These are phyloP conservation scores for Enteromius treurensis DNA, from an alignment of 2,797 vertebrate species.

Conservation along the genomic window DNA sequence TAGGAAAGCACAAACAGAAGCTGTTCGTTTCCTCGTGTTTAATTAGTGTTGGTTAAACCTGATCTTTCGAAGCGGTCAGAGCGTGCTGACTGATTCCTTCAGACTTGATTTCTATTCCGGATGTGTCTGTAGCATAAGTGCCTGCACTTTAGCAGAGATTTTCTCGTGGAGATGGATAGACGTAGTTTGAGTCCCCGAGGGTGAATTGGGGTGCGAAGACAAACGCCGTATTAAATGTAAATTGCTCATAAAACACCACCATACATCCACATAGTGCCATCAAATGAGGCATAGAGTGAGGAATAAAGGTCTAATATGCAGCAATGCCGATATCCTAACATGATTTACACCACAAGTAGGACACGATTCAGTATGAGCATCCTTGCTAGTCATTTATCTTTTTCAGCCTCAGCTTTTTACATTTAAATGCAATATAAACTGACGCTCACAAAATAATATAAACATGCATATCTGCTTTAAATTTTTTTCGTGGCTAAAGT, in stretches of 20 bases:
- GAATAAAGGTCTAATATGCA: not conserved
- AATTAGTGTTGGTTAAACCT: conserved; percentile 25
- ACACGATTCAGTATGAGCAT: not conserved
- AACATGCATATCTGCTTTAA: not conserved
- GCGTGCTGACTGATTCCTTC: not conserved
- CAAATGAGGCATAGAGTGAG: not conserved
- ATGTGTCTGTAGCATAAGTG: not conserved
- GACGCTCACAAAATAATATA: not conserved
- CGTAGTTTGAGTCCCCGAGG: not conserved
- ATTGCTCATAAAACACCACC: conserved; percentile 19
- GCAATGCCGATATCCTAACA: not conserved
- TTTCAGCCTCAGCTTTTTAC: not conserved
- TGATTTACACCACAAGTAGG: conserved; percentile 5
- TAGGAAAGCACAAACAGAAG: conserved; percentile 11
- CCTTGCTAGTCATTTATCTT: not conserved
- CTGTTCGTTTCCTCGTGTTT: conserved; percentile 38
- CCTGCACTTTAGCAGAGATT: not conserved
- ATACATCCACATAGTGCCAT: conserved; percentile 2
- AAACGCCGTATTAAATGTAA: not conserved
- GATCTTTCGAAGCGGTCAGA: not conserved
- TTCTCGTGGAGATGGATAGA: not conserved
- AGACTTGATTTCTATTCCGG: not conserved
- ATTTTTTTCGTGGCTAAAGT: not conserved
- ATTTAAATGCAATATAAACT: not conserved
- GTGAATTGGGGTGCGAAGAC: conserved; percentile 1